These are phyloP conservation scores for Penaeus japonicus DNA, from an alignment of 1,140 invertebrate species.

Conservation along the genomic window DNA sequence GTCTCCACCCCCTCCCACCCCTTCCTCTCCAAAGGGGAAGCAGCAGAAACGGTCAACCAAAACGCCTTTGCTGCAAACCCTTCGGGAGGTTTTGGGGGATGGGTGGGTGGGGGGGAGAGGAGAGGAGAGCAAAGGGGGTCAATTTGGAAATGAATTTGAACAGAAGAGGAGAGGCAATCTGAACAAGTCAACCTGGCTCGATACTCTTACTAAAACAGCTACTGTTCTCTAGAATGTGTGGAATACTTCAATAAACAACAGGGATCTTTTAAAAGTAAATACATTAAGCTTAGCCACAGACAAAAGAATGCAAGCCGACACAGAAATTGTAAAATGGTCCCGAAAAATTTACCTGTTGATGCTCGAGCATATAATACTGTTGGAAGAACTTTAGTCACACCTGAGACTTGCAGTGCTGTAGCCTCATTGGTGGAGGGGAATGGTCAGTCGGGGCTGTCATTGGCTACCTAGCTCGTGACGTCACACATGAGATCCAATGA, in stretches of 20 bases:
- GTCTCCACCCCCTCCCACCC: no score
- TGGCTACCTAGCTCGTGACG: not conserved
- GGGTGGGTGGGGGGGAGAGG: no score
- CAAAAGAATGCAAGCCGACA: conserved; percentile 49
- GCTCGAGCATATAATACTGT: not conserved
- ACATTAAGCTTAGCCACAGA: conserved; percentile 54
- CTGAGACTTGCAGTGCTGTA: conserved; percentile 15
- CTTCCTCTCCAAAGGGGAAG: no score
- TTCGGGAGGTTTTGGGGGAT: no score
- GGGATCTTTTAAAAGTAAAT: conserved; percentile 33
- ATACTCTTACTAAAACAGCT: conserved; percentile 38
- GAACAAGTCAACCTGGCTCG: conserved; percentile 22
- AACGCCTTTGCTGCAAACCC: no score
- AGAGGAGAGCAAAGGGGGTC: no score
- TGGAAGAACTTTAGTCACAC: conserved; percentile 23
- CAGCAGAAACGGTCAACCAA: no score
- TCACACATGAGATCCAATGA: not conserved
- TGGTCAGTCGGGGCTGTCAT: not conserved
- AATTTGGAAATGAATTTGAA: no score
- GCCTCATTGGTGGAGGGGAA: not conserved
- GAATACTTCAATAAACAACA: conserved; percentile 50
- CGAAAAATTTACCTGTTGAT: conserved; percentile 21
- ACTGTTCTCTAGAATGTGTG: conserved; percentile 53
- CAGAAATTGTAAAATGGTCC: conserved; percentile 41
- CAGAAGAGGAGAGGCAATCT: not conserved